Evolutionary conservation across 2,888 invertebrate genomes (phyloP).

Genomic region (Acleris literana): DNA sequence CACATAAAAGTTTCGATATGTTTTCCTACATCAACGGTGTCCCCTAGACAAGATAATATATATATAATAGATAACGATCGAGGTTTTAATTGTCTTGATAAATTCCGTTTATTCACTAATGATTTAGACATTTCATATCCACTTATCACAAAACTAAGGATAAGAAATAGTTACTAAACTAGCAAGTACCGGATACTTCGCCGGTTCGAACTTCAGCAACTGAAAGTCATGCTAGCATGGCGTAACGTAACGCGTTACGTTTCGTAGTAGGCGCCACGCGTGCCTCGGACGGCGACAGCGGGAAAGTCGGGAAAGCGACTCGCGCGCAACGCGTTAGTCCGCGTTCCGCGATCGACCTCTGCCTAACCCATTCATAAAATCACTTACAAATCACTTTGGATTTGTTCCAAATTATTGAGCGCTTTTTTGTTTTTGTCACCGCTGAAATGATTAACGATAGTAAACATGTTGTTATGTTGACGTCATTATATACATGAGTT

Average conservation of each 20-base stretch:
- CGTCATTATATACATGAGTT: background rate
- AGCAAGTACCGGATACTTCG: constrained; percentile 12
- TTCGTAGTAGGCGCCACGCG: constrained; percentile 38
- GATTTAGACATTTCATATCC: background rate
- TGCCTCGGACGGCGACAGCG: constrained; percentile 49
- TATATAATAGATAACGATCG: constrained; percentile 24
- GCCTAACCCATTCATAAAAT: constrained; percentile 62
- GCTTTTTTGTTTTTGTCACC: constrained; percentile 9
- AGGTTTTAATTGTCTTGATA: constrained; percentile 6
- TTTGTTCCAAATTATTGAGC: constrained; percentile 19
- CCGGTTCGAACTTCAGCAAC: constrained; percentile 22
- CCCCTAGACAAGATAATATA: too few relatives aligned
- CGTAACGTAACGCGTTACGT: constrained; percentile 34
- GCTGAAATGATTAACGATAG: constrained; percentile 5
- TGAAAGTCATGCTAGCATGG: constrained; percentile 31
- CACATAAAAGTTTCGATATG: too few relatives aligned
- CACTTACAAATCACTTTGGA: constrained; percentile 41
- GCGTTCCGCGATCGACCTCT: constrained; percentile 65
- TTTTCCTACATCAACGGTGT: too few relatives aligned
- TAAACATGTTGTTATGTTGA: constrained; percentile 2
- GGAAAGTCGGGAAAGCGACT: constrained; percentile 77
- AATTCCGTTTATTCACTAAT: background rate
- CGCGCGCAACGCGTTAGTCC: constrained; percentile 60
- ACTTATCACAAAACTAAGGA: background rate
- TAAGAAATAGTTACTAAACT: background rate